phyloP scores from a whole-genome alignment of 2,113 vertebrate genomes.

The Ptilorrhoa leucosticta region DNA sequence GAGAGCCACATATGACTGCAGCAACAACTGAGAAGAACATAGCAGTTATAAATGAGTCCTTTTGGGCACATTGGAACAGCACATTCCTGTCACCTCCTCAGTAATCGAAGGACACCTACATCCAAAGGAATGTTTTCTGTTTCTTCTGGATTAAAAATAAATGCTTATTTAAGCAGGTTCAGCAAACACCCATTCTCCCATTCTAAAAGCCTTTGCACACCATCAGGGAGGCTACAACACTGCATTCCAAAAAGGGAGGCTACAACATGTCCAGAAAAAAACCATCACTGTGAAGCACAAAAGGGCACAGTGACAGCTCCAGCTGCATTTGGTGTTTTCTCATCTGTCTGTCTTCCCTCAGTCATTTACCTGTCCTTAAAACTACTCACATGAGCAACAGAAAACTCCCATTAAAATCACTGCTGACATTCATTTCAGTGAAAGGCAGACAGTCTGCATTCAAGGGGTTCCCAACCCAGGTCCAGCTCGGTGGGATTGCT shows the following conservation, averaged over 20 bases:
- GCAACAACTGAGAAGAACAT: fast-evolving
- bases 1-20: background rate
- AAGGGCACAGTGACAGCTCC: background rate
- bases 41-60: background rate
- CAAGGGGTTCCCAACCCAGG: background rate
- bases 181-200: background rate
- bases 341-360: background rate
- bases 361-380: background rate
- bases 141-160: background rate
- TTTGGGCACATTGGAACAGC: background rate
- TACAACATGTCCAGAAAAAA: background rate
- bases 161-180: background rate
- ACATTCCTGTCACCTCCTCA: background rate
- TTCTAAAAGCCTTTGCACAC: background rate
- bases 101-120: background rate
- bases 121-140: background rate
- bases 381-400: background rate
- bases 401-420: background rate
- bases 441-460: background rate
- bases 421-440: background rate
- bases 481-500: background rate
- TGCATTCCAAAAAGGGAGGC: background rate
- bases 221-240: background rate
- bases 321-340: background rate
- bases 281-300: background rate